Conservation (phyloP, 2,797 vertebrate species). For the Siniperca obscura region DNA sequence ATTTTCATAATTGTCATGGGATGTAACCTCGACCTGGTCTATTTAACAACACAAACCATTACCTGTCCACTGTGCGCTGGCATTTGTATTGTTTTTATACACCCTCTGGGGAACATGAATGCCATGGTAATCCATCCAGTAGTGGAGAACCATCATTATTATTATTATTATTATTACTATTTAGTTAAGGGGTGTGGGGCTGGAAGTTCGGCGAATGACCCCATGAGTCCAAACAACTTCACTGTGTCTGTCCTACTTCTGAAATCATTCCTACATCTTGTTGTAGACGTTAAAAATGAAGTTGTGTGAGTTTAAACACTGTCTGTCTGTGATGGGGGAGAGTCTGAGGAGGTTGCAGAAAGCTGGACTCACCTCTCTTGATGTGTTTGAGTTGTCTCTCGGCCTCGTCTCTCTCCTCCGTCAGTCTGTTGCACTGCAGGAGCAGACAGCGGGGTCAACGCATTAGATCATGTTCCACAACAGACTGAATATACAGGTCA, state of each 20-base stretch:
- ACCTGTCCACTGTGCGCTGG: too few relatives aligned
- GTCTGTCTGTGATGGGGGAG: neutral
- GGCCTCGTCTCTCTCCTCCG: constrained; percentile 85
- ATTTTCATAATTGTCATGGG: too few relatives aligned
- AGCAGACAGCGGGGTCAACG: constrained; percentile 43
- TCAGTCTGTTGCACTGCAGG: constrained; percentile 81
- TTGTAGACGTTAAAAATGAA: neutral
- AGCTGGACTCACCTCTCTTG: constrained; percentile 84
- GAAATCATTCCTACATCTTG: neutral
- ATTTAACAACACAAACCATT: too few relatives aligned
- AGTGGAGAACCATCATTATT: too few relatives aligned
- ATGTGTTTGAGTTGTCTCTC: constrained; percentile 88
- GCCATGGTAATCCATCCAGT: too few relatives aligned
- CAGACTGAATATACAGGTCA: constrained; percentile 30
- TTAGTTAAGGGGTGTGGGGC: neutral
- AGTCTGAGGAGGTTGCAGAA: neutral
- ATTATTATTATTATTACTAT: neutral
- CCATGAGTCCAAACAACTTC: too few relatives aligned
- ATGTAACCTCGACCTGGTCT: too few relatives aligned
- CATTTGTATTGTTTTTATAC: too few relatives aligned
- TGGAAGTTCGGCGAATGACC: neutral
- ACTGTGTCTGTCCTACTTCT: too few relatives aligned
- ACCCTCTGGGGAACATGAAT: too few relatives aligned
- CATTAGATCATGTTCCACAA: constrained; percentile 51
- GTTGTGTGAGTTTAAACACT: neutral